Percentiles rank a stretch among this genome's conserved stretches.
Conservation (phyloP, 1,140 invertebrate genomes). For the Vanessa atalanta region DNA sequence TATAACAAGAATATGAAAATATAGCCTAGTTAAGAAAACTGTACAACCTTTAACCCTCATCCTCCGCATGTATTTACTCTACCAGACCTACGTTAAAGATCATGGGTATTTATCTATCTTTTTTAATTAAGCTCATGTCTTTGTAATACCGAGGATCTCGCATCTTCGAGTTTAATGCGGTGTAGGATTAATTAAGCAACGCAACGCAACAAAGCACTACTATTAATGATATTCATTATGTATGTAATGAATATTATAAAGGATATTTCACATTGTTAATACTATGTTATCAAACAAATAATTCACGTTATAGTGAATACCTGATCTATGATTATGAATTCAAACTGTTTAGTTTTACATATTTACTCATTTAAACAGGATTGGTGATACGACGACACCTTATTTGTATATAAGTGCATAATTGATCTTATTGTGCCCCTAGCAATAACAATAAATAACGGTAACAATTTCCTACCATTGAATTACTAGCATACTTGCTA, state of each 20-base stretch:
- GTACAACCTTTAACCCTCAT: too few species aligned
- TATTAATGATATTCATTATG: not conserved
- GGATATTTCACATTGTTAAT: not conserved
- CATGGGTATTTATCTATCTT: too few species aligned
- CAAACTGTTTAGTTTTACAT: not conserved
- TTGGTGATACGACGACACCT: conserved; percentile 17
- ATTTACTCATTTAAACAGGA: conserved; percentile 13
- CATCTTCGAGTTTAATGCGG: too few species aligned
- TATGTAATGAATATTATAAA: not conserved
- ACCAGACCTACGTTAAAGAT: too few species aligned
- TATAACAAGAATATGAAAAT: too few species aligned
- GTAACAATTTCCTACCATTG: conserved; percentile 11
- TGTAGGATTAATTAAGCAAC: not conserved
- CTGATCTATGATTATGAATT: conserved; percentile 3
- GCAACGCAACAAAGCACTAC: too few species aligned
- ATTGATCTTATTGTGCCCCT: conserved; percentile 11
- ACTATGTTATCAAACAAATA: not conserved
- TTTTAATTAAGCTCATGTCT: too few species aligned
- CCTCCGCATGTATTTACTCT: too few species aligned
- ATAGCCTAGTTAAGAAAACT: too few species aligned
- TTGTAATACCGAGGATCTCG: too few species aligned
- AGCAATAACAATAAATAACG: conserved; percentile 21
- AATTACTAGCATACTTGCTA: conserved; percentile 1
- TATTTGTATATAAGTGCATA: conserved; percentile 21
- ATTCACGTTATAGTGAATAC: not conserved